Conservation (phyloP, 2,113 vertebrate species). For the Sprattus sprattus region DNA sequence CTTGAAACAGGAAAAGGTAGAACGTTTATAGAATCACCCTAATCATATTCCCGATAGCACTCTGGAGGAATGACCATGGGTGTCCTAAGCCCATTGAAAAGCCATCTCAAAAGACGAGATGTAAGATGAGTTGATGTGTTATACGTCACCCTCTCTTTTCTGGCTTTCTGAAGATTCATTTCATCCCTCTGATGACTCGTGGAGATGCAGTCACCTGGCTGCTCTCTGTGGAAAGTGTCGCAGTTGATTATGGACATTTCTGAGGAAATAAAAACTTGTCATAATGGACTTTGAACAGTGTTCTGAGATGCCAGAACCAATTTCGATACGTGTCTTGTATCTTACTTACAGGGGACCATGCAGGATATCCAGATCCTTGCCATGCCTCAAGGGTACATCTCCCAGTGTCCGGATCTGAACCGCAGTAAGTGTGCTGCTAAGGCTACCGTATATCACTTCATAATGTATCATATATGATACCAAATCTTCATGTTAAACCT, state of each 20-base stretch:
- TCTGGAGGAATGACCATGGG: not conserved
- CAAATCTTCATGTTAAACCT: not conserved
- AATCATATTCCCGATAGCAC: not conserved
- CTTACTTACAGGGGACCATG: conserved; percentile 85
- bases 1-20: not conserved
- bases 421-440: conserved; percentile 83
- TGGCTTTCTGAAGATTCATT: not conserved
- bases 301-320: not conserved
- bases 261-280: not conserved
- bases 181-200: not conserved
- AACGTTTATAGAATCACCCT: not conserved
- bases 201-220: not conserved
- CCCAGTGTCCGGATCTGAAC: conserved; percentile 97
- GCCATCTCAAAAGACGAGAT: not conserved
- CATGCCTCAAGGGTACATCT: conserved; percentile 98
- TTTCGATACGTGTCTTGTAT: not conserved
- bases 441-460: conserved; percentile 22
- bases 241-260: not conserved
- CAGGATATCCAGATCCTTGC: conserved; percentile 95
- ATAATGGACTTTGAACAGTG: not conserved
- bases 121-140: not conserved
- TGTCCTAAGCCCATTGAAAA: not conserved
- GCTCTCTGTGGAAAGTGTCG: not conserved
- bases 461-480: not conserved
- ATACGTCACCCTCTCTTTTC: not conserved